phyloP scores from a whole-genome alignment of 2,888 invertebrate genomes.

The Rosalia funebris region DNA sequence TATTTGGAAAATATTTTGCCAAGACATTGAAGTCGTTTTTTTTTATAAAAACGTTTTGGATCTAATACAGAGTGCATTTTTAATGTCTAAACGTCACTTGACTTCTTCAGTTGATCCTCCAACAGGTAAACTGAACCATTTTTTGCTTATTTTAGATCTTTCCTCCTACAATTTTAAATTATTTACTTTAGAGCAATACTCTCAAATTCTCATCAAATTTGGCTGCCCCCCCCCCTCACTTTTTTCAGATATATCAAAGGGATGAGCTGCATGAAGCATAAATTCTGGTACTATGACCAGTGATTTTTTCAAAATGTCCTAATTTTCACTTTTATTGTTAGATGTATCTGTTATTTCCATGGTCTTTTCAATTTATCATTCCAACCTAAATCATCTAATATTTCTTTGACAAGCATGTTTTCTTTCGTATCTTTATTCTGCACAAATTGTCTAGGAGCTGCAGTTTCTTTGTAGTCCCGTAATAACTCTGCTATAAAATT shows the following conservation, averaged over 20 bases:
- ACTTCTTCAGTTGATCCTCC: conserved; percentile 90
- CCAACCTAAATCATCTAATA: conserved; percentile 37
- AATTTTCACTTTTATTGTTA: conserved; percentile 61
- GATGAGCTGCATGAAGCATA: conserved; percentile 71
- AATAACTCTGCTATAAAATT: conserved; percentile 40
- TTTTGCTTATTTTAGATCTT: conserved; percentile 79
- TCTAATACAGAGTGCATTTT: conserved; percentile 93
- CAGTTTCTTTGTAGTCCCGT: conserved; percentile 41
- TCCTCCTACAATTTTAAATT: conserved; percentile 72
- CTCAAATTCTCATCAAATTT: neutral
- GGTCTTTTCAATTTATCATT: conserved; percentile 30
- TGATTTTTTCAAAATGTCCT: conserved; percentile 72
- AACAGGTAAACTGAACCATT: conserved; percentile 91
- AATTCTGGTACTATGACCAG: conserved; percentile 70
- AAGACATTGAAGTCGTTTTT: conserved; percentile 85
- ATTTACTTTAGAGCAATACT: neutral
- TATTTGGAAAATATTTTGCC: conserved; percentile 90
- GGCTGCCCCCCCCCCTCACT: no score
- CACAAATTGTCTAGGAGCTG: no score
- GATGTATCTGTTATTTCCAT: neutral
- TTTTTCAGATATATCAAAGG: conserved; percentile 69
- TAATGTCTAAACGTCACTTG: conserved; percentile 87
- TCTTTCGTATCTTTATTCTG: conserved; percentile 10
- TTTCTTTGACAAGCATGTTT: conserved; percentile 29
- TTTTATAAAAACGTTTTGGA: conserved; percentile 95